Evolutionary conservation across 1,140 invertebrate genomes (phyloP).

Genomic region (Trichonephila inaurata): DNA sequence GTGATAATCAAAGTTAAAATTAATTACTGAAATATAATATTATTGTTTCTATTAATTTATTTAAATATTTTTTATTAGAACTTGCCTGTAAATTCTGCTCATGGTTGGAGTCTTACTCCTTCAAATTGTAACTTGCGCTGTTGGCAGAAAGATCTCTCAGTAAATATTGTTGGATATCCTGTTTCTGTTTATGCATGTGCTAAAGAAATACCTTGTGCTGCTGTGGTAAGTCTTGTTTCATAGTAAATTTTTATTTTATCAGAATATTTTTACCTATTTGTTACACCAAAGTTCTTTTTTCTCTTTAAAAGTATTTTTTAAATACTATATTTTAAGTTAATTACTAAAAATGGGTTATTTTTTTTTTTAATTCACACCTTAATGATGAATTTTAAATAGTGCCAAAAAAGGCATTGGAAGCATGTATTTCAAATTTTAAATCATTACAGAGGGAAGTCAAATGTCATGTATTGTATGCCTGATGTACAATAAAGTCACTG

Average conservation of each 20-base stretch:
- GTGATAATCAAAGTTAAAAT: too few relatives aligned
- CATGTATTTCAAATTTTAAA: too few relatives aligned
- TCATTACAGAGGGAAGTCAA: too few relatives aligned
- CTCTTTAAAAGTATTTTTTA: neutral
- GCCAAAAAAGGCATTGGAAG: too few relatives aligned
- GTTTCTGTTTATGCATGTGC: slow-evolving; percentile 66
- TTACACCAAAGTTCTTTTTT: neutral
- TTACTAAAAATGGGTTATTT: too few relatives aligned
- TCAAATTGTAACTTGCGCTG: slow-evolving; percentile 63
- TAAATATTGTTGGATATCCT: slow-evolving; percentile 65
- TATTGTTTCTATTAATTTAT: too few relatives aligned
- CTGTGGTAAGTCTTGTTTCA: slow-evolving; percentile 67
- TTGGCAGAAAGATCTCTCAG: slow-evolving; percentile 74
- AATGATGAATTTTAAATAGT: too few relatives aligned
- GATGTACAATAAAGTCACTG: too few relatives aligned
- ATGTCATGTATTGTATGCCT: neutral
- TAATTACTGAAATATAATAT: too few relatives aligned
- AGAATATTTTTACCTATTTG: too few relatives aligned
- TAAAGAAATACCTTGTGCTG: slow-evolving; percentile 67
- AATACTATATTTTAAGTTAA: neutral
- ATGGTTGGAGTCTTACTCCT: slow-evolving; percentile 68
- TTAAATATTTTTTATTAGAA: slow-evolving; percentile 1
- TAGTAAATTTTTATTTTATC: neutral
- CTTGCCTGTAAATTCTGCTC: slow-evolving; percentile 67
- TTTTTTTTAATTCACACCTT: too few relatives aligned